phyloP scores from a whole-genome alignment of 1,140 invertebrate genomes.

The Bombus cullumanus region DNA sequence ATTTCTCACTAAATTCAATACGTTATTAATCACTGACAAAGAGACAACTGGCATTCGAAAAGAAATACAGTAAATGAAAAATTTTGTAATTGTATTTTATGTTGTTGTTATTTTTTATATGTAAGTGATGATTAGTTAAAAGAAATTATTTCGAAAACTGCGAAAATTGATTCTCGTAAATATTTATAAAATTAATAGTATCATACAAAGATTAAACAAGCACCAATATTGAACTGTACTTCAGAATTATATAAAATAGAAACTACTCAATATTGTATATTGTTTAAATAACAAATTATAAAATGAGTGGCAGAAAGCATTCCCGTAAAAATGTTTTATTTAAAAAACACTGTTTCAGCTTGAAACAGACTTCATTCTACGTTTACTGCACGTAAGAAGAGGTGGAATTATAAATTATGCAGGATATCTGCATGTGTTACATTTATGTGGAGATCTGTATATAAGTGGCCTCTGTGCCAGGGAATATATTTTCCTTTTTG shows the following conservation, averaged over 20 bases:
- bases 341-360: constrained; percentile 32
- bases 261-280: not conserved
- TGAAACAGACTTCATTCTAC: constrained; percentile 29
- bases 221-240: constrained; percentile 7
- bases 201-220: not conserved
- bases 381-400: constrained; percentile 22
- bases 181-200: constrained; percentile 10
- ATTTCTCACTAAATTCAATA: constrained; percentile 56
- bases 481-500: constrained; percentile 32
- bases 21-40: constrained; percentile 24
- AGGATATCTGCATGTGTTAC: constrained; percentile 37
- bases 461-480: constrained; percentile 34
- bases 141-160: not conserved
- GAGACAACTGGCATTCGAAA: constrained; percentile 20
- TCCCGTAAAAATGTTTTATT: constrained; percentile 28
- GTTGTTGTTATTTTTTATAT: constrained; percentile 26
- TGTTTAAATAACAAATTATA: constrained; percentile 24
- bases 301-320: constrained; percentile 23
- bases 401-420: constrained; percentile 35
- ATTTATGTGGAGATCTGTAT: constrained; percentile 38
- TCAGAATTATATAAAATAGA: not conserved
- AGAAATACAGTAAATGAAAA: constrained; percentile 2
- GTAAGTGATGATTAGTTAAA: not conserved
- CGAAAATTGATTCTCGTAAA: constrained; percentile 9
- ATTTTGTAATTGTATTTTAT: constrained; percentile 45